A percentile compares a stretch with the other conserved stretches of the same genome.
Conservation (phyloP, 1,140 invertebrate species). For the Tetramorium alpestre region DNA sequence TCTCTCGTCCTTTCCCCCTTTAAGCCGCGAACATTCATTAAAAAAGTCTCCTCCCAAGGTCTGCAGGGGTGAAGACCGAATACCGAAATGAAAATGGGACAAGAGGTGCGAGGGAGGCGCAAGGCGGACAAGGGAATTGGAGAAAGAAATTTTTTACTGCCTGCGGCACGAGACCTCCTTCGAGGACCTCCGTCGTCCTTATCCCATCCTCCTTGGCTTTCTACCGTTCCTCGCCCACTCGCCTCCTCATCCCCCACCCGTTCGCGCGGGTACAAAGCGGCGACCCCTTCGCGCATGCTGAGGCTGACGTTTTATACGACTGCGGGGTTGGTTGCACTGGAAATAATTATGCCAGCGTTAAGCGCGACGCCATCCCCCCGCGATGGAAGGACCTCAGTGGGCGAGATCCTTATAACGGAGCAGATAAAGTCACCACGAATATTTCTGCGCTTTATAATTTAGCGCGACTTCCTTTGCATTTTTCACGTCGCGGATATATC, state of each 20-base stretch:
- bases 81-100: conserved; percentile 59
- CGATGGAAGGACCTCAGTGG: conserved; percentile 9
- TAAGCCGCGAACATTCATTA: conserved; percentile 62
- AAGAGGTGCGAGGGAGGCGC: conserved; percentile 2
- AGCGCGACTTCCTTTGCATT: background rate
- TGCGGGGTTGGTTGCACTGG: conserved; percentile 27
- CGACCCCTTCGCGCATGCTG: conserved; percentile 54
- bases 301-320: conserved; percentile 62
- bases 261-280: conserved; percentile 31
- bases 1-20: conserved; percentile 23
- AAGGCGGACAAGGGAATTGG: conserved; percentile 47
- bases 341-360: conserved; percentile 62
- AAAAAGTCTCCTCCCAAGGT: conserved; percentile 63
- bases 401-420: conserved; percentile 43
- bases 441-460: conserved; percentile 24
- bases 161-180: conserved; percentile 42
- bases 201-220: background rate
- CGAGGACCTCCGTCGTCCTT: conserved; percentile 38
- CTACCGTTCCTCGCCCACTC: background rate
- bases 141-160: conserved; percentile 60
- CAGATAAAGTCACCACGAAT: conserved; percentile 41
- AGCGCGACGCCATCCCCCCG: conserved; percentile 26
- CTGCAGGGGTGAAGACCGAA: conserved; percentile 43
- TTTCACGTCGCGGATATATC: background rate
- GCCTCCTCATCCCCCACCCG: background rate